These are phyloP conservation scores for Metacarcinus magister DNA, from an alignment of 2,888 invertebrate genomes.

Conservation along the genomic window DNA sequence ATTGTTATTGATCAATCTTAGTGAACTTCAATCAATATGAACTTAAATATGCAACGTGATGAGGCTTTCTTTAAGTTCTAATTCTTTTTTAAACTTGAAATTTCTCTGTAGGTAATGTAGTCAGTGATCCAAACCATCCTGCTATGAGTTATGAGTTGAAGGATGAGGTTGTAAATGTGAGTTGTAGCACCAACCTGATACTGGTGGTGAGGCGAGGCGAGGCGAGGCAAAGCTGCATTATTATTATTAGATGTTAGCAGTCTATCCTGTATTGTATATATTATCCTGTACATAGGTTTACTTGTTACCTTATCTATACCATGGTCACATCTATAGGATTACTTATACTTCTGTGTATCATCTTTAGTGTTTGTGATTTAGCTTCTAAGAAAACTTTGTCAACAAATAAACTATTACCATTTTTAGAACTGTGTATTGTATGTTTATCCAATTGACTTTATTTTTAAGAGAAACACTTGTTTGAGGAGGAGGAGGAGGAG, in stretches of 20 bases:
- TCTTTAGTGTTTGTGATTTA: conserved; percentile 9
- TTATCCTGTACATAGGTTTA: background rate
- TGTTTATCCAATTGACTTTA: background rate
- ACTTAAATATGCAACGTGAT: background rate
- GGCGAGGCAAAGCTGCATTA: background rate
- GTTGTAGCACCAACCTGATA: background rate
- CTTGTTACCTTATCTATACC: conserved; percentile 30
- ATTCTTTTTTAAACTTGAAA: background rate
- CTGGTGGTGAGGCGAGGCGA: background rate
- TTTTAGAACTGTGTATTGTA: background rate
- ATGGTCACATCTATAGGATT: background rate
- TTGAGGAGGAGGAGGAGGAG: background rate
- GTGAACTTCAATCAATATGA: background rate
- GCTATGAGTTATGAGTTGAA: background rate
- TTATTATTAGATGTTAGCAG: background rate
- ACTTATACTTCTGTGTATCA: background rate
- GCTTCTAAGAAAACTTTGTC: background rate
- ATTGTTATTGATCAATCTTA: background rate
- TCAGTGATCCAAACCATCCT: background rate
- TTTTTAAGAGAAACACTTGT: background rate
- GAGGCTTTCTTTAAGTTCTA: background rate
- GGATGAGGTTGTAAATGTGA: background rate
- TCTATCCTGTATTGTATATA: background rate
- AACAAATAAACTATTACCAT: conserved; percentile 29
- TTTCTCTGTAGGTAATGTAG: background rate